Conservation (phyloP, 2,797 vertebrate genomes). For the Pantherophis alleghaniensis region DNA sequence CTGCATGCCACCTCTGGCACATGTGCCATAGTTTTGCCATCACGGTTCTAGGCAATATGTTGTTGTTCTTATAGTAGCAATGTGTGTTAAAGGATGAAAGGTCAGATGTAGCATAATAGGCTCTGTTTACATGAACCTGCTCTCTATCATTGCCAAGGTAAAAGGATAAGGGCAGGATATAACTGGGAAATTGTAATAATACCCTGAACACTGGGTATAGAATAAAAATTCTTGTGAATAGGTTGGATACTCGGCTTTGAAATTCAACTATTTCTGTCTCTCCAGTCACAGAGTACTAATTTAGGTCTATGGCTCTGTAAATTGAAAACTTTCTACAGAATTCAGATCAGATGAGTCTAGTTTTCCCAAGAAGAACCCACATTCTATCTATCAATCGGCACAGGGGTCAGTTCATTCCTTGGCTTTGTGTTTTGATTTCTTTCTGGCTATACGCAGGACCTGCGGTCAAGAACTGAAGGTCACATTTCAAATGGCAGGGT, state of each 20-base stretch:
- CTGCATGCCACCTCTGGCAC: too few species aligned
- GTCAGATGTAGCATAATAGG: not conserved
- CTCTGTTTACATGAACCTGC: not conserved
- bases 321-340: not conserved
- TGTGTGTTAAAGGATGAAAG: not conserved
- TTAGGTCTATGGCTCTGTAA: not conserved
- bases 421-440: not conserved
- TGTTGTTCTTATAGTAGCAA: not conserved
- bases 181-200: not conserved
- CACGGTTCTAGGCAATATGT: not conserved
- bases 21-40: too few species aligned
- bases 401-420: too few species aligned
- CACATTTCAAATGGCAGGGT: not conserved
- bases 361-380: not conserved
- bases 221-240: not conserved
- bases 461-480: not conserved
- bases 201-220: not conserved
- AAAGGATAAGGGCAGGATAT: not conserved
- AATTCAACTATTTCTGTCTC: not conserved
- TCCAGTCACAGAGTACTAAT: not conserved
- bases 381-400: not conserved
- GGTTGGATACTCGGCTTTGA: not conserved
- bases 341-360: not conserved
- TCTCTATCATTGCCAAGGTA: not conserved
- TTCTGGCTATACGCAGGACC: not conserved